Evolutionary conservation across 2,113 vertebrate genomes (phyloP).

Genomic region (Atlantisia rogersi): DNA sequence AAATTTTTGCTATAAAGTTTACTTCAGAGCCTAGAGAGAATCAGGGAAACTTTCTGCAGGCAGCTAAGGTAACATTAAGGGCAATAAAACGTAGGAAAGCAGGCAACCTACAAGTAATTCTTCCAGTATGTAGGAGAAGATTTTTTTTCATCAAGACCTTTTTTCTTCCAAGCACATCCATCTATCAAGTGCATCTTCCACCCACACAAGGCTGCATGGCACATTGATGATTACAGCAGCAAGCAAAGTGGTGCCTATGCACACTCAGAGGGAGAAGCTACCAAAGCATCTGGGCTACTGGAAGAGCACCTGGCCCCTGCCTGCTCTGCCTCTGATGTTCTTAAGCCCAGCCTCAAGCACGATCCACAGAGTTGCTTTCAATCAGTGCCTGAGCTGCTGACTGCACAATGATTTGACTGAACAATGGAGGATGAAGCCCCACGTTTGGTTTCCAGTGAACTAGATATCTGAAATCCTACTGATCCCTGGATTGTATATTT

Average conservation of each 20-base stretch:
- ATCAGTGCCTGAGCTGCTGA: not conserved
- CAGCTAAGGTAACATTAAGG: not conserved
- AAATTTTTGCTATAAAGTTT: not conserved
- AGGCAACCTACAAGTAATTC: not conserved
- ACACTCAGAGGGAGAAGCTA: not conserved
- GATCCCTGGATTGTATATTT: not conserved
- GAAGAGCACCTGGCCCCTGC: not conserved
- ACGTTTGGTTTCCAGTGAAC: not conserved
- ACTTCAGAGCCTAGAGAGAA: not conserved
- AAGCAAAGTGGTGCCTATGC: not conserved
- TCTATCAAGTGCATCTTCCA: not conserved
- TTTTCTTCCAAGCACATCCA: not conserved
- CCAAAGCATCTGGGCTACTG: not conserved
- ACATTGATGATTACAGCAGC: rapidly evolving
- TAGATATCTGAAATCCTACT: not conserved
- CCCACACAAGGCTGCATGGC: not conserved
- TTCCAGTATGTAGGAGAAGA: not conserved
- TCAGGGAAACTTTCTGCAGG: not conserved
- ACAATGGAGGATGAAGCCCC: not conserved
- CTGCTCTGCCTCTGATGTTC: not conserved
- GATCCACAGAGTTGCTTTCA: not conserved
- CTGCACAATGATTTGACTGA: not conserved
- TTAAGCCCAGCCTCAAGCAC: not conserved
- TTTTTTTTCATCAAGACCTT: not conserved
- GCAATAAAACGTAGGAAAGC: not conserved